Conservation (phyloP, 2,888 invertebrate genomes). For the Agrenia bidenticulata region DNA sequence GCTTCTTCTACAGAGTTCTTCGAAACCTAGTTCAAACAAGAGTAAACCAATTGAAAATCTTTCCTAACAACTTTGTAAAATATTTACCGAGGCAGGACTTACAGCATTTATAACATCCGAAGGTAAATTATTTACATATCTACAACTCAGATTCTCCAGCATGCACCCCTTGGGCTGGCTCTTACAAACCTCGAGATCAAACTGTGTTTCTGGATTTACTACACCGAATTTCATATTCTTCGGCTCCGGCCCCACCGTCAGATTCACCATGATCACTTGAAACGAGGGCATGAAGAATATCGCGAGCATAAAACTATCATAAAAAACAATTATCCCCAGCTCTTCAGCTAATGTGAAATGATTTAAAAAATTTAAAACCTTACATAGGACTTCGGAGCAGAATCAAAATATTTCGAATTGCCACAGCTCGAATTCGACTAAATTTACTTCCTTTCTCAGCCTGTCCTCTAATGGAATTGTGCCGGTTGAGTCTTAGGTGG, state of each 20-base stretch:
- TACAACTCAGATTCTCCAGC: constrained; percentile 24
- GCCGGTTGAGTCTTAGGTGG: constrained; percentile 21
- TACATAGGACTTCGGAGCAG: constrained; percentile 36
- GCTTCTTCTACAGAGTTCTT: constrained; percentile 21
- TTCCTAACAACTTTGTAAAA: too few species aligned
- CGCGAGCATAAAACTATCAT: constrained; percentile 8
- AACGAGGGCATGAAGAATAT: constrained; percentile 17
- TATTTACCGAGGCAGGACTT: too few species aligned
- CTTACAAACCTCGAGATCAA: constrained; percentile 12
- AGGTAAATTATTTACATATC: constrained; percentile 26
- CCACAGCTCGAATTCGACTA: constrained; percentile 27
- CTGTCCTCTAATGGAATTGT: constrained; percentile 27
- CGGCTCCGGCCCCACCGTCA: constrained; percentile 29
- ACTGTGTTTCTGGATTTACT: constrained; percentile 23
- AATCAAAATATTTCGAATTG: constrained; percentile 31
- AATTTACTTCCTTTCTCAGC: constrained; percentile 21
- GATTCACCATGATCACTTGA: constrained; percentile 27
- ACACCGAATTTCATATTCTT: constrained; percentile 22
- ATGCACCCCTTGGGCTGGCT: constrained; percentile 13
- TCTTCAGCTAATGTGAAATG: too few species aligned
- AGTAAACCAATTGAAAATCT: too few species aligned
- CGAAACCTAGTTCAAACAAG: too few species aligned
- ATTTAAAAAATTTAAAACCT: constrained; percentile 10
- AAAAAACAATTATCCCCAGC: too few species aligned
- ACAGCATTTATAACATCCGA: constrained; percentile 9